Percentiles rank a stretch among this genome's conserved stretches.
These are phyloP conservation scores for Heliconius congener DNA, from an alignment of 1,140 invertebrate genomes.

Conservation along the genomic window DNA sequence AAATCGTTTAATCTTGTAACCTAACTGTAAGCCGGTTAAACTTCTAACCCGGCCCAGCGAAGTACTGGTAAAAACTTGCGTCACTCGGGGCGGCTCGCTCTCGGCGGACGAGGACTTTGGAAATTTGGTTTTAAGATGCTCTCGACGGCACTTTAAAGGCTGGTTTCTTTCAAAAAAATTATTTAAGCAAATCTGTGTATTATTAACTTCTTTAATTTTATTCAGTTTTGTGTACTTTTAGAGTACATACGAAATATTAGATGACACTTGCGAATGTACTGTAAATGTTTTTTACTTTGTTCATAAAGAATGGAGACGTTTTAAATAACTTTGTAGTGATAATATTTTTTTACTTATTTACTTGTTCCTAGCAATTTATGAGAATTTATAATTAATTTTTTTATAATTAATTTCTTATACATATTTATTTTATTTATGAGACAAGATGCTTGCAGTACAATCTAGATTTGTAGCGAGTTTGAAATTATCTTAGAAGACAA, in stretches of 20 bases:
- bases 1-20: constrained; percentile 16
- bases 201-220: constrained; percentile 7
- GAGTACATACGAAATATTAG: background rate
- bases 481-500: too few species aligned
- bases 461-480: too few species aligned
- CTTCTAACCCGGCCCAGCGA: constrained; percentile 33
- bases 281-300: background rate
- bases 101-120: constrained; percentile 28
- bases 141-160: constrained; percentile 29
- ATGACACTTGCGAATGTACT: background rate
- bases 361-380: too few species aligned
- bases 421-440: too few species aligned
- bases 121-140: constrained; percentile 44
- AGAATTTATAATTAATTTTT: too few species aligned
- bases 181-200: constrained; percentile 17
- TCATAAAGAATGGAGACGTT: background rate
- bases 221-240: background rate
- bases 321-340: background rate
- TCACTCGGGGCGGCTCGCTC: constrained; percentile 23
- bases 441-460: too few species aligned
- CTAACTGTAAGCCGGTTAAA: background rate
- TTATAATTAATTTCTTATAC: too few species aligned
- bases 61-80: constrained; percentile 33
- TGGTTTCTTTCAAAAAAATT: constrained; percentile 24
- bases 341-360: too few species aligned